These are phyloP conservation scores for Cataglyphis albicans DNA, from an alignment of 2,888 invertebrate species.

Conservation along the genomic window DNA sequence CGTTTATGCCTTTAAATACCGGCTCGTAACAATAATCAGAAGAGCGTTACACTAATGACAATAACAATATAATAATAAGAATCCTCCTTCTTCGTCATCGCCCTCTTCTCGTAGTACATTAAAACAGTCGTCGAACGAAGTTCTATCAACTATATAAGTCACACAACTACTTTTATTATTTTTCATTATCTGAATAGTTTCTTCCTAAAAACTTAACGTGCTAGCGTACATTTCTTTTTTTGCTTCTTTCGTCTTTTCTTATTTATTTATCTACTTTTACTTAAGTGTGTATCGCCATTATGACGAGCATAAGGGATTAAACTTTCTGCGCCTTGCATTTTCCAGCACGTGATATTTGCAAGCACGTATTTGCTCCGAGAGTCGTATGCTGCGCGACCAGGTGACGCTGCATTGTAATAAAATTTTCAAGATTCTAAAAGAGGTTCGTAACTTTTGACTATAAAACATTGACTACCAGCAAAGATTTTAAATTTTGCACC, in stretches of 20 bases:
- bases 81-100: conserved; percentile 71
- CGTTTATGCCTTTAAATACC: conserved; percentile 48
- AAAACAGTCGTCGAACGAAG: conserved; percentile 84
- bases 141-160: conserved; percentile 85
- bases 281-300: conserved; percentile 20
- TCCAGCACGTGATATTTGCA: conserved; percentile 35
- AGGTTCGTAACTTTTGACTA: conserved; percentile 15
- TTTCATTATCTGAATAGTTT: conserved; percentile 77
- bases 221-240: conserved; percentile 78
- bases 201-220: conserved; percentile 82
- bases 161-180: conserved; percentile 76
- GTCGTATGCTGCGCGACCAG: conserved; percentile 50
- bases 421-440: background rate
- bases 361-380: conserved; percentile 30
- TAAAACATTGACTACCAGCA: conserved; percentile 26
- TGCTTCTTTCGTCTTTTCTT: conserved; percentile 65
- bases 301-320: conserved; percentile 28
- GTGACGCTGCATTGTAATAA: conserved; percentile 35
- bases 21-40: conserved; percentile 28
- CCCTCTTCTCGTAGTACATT: conserved; percentile 75
- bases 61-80: conserved; percentile 66
- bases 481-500: background rate
- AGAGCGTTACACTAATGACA: conserved; percentile 61
- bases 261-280: conserved; percentile 60
- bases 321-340: conserved; percentile 23